phyloP scores from a whole-genome alignment of 2,113 vertebrate genomes.

The Dipodomys spectabilis region DNA sequence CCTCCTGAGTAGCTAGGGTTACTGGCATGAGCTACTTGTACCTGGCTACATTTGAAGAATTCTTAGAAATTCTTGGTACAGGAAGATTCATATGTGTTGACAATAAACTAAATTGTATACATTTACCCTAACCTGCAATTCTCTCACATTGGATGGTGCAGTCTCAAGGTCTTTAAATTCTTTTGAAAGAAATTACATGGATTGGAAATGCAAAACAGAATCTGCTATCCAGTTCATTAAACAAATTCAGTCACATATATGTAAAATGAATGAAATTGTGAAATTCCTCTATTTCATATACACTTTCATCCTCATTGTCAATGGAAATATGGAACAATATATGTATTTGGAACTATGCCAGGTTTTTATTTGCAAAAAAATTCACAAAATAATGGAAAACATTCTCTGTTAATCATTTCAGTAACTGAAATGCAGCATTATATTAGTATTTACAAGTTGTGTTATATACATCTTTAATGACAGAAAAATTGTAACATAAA shows the following conservation, averaged over 20 bases:
- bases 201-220: slow-evolving; percentile 50
- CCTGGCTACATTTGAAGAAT: neutral
- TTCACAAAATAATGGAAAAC: slow-evolving; percentile 13
- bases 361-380: neutral
- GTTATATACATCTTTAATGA: neutral
- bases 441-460: neutral
- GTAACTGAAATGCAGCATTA: neutral
- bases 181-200: neutral
- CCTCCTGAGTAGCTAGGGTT: no score
- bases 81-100: neutral
- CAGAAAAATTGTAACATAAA: neutral
- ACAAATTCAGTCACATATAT: neutral
- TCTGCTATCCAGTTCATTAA: neutral
- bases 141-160: slow-evolving; percentile 4
- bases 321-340: neutral
- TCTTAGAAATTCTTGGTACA: slow-evolving; percentile 6
- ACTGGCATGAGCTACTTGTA: no score
- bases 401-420: neutral
- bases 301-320: neutral
- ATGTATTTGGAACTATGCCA: neutral
- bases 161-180: slow-evolving; percentile 14
- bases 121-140: neutral
- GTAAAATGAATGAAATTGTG: neutral
- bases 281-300: slow-evolving; percentile 9
- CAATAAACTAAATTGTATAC: slow-evolving; percentile 26